Evolutionary conservation across 2,888 invertebrate species (phyloP).

Genomic region (Vesta saturnalis): DNA sequence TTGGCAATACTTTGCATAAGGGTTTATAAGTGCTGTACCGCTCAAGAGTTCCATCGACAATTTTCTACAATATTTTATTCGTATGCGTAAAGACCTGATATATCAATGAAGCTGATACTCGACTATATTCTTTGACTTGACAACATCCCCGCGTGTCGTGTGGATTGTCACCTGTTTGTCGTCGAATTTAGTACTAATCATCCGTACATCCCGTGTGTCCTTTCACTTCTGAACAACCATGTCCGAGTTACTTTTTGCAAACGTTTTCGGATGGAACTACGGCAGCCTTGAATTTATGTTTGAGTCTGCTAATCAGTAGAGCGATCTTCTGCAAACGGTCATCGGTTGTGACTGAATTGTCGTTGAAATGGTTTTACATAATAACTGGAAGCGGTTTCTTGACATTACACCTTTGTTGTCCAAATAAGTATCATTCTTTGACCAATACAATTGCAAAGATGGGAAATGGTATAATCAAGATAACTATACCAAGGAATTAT

Average conservation of each 20-base stretch:
- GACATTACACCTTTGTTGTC: slow-evolving; percentile 24
- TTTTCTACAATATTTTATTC: neutral
- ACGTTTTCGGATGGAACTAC: slow-evolving; percentile 26
- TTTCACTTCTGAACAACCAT: no score
- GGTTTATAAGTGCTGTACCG: no score
- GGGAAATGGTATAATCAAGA: slow-evolving; percentile 36
- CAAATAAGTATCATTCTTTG: slow-evolving; percentile 19
- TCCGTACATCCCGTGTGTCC: neutral
- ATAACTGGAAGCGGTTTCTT: slow-evolving; percentile 28
- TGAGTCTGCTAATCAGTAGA: no score
- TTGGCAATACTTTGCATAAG: neutral
- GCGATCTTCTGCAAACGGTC: no score
- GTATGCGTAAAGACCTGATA: neutral
- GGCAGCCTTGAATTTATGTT: neutral
- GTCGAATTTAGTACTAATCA: neutral
- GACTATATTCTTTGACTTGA: neutral
- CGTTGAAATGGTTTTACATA: slow-evolving; percentile 36
- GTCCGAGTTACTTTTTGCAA: neutral
- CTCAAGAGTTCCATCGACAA: neutral
- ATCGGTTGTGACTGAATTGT: no score
- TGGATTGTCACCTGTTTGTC: neutral
- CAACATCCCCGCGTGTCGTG: no score
- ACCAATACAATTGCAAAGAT: slow-evolving; percentile 32
- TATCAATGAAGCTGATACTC: neutral
- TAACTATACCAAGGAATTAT: no score